These are phyloP conservation scores for Proteles cristata DNA, from an alignment of 2,113 vertebrate genomes.

Conservation along the genomic window DNA sequence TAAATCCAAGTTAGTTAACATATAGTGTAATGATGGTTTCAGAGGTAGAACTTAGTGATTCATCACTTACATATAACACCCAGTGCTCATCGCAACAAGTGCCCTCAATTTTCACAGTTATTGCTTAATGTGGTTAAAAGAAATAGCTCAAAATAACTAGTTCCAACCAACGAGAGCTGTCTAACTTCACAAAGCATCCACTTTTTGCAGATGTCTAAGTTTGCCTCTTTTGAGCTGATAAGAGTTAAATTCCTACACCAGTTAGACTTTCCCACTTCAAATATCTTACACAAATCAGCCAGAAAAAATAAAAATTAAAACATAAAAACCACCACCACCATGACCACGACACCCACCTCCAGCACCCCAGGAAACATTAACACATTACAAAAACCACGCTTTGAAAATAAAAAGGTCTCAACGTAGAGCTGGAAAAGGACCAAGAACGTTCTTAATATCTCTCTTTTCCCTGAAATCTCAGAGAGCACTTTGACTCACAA, in stretches of 20 bases:
- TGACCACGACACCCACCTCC: not conserved
- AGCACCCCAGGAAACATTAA: not conserved
- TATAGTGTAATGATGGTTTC: no score
- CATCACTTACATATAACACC: no score
- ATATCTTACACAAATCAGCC: not conserved
- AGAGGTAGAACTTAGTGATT: no score
- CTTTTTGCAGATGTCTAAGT: not conserved
- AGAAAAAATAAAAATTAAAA: constrained; percentile 24
- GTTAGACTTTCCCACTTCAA: constrained; percentile 29
- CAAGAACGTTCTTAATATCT: not conserved
- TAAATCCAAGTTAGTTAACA: no score
- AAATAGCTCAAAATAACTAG: not conserved
- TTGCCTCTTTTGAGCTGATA: not conserved
- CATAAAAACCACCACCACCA: not conserved
- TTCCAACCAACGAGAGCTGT: not conserved
- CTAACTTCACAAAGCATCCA: not conserved
- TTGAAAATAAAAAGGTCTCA: constrained; percentile 6
- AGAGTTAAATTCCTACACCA: not conserved
- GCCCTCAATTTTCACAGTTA: not conserved
- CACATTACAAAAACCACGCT: not conserved
- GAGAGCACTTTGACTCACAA: not conserved
- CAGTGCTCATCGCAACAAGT: no score
- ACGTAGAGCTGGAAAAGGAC: not conserved
- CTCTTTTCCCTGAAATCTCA: not conserved
- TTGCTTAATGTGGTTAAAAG: not conserved